Evolutionary conservation across 2,113 vertebrate genomes (phyloP).

Genomic region (Pseudopodoces humilis): DNA sequence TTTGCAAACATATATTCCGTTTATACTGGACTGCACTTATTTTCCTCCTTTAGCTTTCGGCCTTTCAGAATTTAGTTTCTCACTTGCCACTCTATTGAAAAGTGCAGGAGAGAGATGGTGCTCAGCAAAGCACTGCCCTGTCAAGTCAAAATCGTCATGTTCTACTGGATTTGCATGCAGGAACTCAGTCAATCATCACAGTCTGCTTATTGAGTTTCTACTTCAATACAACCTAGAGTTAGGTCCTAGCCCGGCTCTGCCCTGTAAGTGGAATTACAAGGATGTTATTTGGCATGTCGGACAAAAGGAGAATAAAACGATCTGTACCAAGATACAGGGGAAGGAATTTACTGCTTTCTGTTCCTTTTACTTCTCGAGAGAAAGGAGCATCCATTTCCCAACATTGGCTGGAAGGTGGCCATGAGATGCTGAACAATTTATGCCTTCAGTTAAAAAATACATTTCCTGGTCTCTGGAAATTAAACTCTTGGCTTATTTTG

Average conservation of each 20-base stretch:
- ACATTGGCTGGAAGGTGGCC: conserved; percentile 13
- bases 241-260: not conserved
- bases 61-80: not conserved
- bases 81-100: not conserved
- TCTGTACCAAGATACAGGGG: not conserved
- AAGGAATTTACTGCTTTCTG: not conserved
- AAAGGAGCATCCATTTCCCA: not conserved
- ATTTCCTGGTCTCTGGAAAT: conserved; percentile 19
- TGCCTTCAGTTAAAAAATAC: conserved; percentile 56
- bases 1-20: not conserved
- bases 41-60: not conserved
- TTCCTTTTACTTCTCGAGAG: not conserved
- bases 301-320: not conserved
- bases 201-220: not conserved
- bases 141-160: not conserved
- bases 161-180: accelerated
- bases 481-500: conserved; percentile 1
- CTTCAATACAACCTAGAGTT: accelerated
- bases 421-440: conserved; percentile 49
- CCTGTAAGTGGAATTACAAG: not conserved
- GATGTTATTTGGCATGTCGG: not conserved
- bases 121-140: not conserved
- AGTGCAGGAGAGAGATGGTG: not conserved
- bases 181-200: not conserved
- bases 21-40: not conserved